These are phyloP conservation scores for Acropora tenuis DNA, from an alignment of 64 coral and sea anemone genomes.

Conservation along the genomic window DNA sequence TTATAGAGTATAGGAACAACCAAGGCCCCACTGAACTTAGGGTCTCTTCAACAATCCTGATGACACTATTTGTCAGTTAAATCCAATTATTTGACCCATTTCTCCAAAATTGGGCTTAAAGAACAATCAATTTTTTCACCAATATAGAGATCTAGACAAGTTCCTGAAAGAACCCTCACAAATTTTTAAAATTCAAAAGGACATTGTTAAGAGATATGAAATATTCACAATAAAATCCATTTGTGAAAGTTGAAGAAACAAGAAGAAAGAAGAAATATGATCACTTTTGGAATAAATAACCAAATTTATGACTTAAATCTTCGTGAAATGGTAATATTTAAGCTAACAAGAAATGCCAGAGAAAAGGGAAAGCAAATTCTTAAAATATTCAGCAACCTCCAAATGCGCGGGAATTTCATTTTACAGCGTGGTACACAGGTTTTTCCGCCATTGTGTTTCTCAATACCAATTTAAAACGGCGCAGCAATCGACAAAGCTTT, in stretches of 20 bases:
- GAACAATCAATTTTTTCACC: too few relatives aligned
- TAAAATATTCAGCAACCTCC: slow-evolving; percentile 19
- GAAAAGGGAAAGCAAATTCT: background rate
- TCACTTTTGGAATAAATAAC: background rate
- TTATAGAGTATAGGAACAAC: too few relatives aligned
- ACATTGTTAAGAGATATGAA: too few relatives aligned
- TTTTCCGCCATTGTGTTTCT: background rate
- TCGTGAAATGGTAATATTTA: background rate
- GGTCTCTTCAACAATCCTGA: too few relatives aligned
- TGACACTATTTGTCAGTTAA: too few relatives aligned
- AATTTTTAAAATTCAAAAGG: background rate
- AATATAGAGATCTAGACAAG: too few relatives aligned
- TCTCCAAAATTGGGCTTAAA: too few relatives aligned
- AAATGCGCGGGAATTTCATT: slow-evolving; percentile 59
- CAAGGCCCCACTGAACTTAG: too few relatives aligned
- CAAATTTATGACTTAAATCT: background rate
- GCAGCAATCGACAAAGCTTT: background rate
- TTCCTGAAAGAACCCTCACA: background rate
- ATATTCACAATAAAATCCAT: background rate
- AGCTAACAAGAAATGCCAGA: background rate
- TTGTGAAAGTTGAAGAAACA: background rate
- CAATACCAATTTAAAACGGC: background rate
- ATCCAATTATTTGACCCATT: too few relatives aligned
- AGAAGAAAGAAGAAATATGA: background rate
- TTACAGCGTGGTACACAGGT: background rate